Conservation (phyloP, 2,797 vertebrate genomes). For the Cheirogaleus major region DNA sequence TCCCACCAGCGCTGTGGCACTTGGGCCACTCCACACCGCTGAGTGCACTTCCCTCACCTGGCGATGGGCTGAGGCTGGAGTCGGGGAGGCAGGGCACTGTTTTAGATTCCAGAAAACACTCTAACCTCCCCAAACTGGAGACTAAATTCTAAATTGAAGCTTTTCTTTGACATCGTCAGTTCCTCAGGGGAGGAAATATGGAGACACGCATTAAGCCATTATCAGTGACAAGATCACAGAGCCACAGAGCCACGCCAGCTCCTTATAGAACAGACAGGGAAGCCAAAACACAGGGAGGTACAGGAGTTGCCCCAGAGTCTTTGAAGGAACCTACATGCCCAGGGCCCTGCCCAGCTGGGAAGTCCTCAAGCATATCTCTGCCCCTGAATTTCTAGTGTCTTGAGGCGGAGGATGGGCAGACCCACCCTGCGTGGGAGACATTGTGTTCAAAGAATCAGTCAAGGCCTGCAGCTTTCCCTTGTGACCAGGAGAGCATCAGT, state of each 20-base stretch:
- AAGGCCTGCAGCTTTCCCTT: not conserved
- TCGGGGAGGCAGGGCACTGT: not conserved
- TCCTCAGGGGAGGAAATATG: not conserved
- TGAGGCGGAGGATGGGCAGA: not conserved
- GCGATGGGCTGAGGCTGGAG: not conserved
- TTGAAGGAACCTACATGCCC: not conserved
- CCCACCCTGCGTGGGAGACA: not conserved
- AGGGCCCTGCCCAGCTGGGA: not conserved
- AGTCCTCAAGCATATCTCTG: not conserved
- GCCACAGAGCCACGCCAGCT: not conserved
- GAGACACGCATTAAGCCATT: not conserved
- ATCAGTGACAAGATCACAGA: not conserved
- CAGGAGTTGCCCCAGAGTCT: not conserved
- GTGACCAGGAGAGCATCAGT: not conserved
- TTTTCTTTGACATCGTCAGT: constrained; percentile 20
- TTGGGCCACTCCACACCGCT: not conserved
- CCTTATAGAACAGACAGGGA: not conserved
- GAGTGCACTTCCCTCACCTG: not conserved
- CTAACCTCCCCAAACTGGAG: not conserved
- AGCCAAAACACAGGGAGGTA: not conserved
- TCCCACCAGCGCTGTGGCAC: not conserved
- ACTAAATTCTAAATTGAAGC: not conserved
- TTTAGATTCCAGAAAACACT: not conserved
- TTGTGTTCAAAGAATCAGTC: not conserved
- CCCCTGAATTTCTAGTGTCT: not conserved